Conservation (phyloP, 2,113 vertebrate species). For the Sakesphorus luctuosus region DNA sequence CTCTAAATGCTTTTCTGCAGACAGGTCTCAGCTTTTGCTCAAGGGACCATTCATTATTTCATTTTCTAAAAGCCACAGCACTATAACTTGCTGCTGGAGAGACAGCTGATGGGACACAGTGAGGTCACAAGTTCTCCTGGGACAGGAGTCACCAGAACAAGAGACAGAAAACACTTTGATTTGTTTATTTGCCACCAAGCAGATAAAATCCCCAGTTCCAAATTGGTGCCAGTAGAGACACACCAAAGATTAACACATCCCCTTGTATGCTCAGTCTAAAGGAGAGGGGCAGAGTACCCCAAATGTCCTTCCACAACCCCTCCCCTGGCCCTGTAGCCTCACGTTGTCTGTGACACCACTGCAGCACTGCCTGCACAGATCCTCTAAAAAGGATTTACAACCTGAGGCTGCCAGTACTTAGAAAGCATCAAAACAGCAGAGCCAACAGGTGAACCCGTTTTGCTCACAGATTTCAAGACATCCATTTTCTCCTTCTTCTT, state of each 20-base stretch:
- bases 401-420: background rate
- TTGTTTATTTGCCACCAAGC: background rate
- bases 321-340: background rate
- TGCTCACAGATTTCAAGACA: background rate
- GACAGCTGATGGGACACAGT: background rate
- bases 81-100: background rate
- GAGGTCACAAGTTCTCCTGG: slow-evolving; percentile 1
- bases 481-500: background rate
- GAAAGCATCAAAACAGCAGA: slow-evolving; percentile 14
- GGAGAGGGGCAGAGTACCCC: background rate
- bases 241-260: background rate
- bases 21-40: background rate
- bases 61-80: slow-evolving; percentile 9
- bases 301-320: background rate
- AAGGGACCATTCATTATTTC: slow-evolving; percentile 16
- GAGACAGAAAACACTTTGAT: background rate
- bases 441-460: slow-evolving; percentile 41
- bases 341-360: background rate
- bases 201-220: background rate
- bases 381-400: background rate
- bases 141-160: background rate
- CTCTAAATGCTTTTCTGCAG: slow-evolving; percentile 22
- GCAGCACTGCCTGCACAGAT: slow-evolving; percentile 19
- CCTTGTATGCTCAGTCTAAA: background rate
- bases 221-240: background rate